phyloP scores from a whole-genome alignment of 2,797 vertebrate genomes.

The Tangara arthus region DNA sequence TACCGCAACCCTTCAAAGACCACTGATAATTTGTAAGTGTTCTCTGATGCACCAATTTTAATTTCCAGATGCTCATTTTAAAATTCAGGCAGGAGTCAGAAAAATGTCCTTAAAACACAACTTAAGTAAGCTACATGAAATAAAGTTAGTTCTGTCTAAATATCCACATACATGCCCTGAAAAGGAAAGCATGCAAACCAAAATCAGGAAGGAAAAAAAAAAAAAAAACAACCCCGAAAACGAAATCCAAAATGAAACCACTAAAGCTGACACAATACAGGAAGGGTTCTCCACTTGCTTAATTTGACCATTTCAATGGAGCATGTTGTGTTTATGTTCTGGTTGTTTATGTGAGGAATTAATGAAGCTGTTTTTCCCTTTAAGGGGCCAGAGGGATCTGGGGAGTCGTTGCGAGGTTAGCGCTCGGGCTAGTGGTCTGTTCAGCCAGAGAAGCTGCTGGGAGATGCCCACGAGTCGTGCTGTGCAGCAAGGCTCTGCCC shows the following conservation, averaged over 20 bases:
- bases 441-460: not conserved
- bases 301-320: conserved; percentile 44
- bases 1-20: not conserved
- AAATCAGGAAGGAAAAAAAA: fast-evolving
- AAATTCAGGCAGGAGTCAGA: not conserved
- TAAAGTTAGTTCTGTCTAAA: not conserved
- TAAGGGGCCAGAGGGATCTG: not conserved
- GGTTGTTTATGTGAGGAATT: conserved; percentile 12
- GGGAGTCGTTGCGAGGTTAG: not conserved
- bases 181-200: not conserved
- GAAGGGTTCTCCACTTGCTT: not conserved
- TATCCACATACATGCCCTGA: not conserved
- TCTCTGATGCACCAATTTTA: not conserved
- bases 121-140: not conserved
- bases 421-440: not conserved
- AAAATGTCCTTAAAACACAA: not conserved
- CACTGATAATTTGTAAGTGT: not conserved
- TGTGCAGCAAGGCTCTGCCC: not conserved
- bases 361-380: conserved; percentile 31
- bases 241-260: not conserved
- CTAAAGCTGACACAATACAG: not conserved
- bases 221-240: not conserved
- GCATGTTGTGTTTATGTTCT: conserved; percentile 50
- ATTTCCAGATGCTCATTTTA: not conserved
- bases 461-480: not conserved